These are phyloP conservation scores for Galaxea fascicularis DNA, from an alignment of 92 coral and sea anemone species.

Conservation along the genomic window DNA sequence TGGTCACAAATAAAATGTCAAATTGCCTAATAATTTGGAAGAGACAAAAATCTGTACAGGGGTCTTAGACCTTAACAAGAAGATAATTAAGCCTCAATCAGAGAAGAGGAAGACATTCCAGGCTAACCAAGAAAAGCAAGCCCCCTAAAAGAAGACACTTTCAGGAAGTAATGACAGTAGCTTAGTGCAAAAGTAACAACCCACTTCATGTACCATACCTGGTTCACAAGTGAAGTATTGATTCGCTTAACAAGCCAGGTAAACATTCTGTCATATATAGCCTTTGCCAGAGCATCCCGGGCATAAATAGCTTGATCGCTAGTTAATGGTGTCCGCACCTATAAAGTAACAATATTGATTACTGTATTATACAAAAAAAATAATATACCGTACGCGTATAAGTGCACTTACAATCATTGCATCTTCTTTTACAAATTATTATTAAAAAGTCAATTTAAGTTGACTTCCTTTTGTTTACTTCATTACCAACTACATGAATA, in stretches of 20 bases:
- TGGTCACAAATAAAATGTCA: neutral
- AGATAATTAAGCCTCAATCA: no score
- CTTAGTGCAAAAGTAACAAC: neutral
- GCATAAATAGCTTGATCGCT: conserved; percentile 97
- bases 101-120: no score
- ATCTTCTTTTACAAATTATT: no score
- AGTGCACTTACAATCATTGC: no score
- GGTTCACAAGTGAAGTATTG: conserved; percentile 83
- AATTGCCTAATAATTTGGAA: no score
- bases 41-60: no score
- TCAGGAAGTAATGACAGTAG: neutral
- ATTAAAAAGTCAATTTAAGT: no score
- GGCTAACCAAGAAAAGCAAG: neutral
- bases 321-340: conserved; percentile 90
- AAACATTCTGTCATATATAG: conserved; percentile 94
- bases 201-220: conserved; percentile 39
- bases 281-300: conserved; percentile 98
- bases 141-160: neutral
- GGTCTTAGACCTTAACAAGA: no score
- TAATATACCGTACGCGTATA: no score
- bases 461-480: no score
- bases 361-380: neutral
- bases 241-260: conserved; percentile 92
- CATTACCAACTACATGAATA: no score
- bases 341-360: neutral